A percentile compares a stretch with the other conserved stretches of the same genome.
Conservation (phyloP, 2,113 vertebrate species). For the Ptyas mucosa region DNA sequence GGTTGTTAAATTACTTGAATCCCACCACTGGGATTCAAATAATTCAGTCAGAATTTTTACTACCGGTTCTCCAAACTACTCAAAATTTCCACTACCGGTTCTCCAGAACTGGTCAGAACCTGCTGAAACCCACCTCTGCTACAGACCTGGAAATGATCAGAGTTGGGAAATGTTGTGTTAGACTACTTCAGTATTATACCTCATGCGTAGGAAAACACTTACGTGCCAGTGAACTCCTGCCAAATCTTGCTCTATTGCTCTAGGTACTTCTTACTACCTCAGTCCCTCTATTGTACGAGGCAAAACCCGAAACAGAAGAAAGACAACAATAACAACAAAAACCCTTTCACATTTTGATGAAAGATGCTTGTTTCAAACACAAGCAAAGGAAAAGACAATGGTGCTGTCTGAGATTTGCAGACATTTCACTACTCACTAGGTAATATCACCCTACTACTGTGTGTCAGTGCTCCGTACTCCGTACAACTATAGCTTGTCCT, state of each 20-base stretch:
- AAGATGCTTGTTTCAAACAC: not conserved
- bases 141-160: not conserved
- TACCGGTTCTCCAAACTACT: too few species aligned
- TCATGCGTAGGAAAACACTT: not conserved
- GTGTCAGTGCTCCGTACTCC: not conserved
- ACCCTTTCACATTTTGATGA: not conserved
- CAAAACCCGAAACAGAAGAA: not conserved
- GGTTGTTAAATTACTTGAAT: too few species aligned
- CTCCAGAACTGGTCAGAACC: too few species aligned
- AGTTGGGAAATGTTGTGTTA: not conserved
- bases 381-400: not conserved
- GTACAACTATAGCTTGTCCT: not conserved
- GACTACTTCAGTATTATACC: not conserved
- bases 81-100: too few species aligned
- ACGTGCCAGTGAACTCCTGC: not conserved
- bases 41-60: too few species aligned
- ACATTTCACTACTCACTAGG: not conserved
- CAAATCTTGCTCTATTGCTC: not conserved
- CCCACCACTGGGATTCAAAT: too few species aligned
- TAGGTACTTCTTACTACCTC: not conserved
- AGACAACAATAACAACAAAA: not conserved
- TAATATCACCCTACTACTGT: not conserved
- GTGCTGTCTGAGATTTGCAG: too few species aligned
- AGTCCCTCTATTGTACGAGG: not conserved
- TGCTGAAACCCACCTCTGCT: too few species aligned